Percentiles rank a stretch among this genome's conserved stretches.
phyloP scores from a whole-genome alignment of 1,140 invertebrate species.

The Aphelenchoides besseyi region DNA sequence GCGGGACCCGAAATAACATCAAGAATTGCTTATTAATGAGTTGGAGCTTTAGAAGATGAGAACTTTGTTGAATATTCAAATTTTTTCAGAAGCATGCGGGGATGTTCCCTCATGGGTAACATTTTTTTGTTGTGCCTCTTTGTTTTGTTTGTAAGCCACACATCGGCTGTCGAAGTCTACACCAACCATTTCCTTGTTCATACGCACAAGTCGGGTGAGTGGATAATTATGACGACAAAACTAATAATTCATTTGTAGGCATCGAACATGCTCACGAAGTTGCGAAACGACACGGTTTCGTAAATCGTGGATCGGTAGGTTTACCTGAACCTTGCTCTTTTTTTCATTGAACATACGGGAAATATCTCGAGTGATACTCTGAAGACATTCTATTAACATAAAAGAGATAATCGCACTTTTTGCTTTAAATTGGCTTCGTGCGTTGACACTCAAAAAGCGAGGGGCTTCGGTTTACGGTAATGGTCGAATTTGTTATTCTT shows the following conservation, averaged over 20 bases:
- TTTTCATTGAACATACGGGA: too few relatives aligned
- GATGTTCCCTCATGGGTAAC: slow-evolving; percentile 15
- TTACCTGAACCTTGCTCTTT: too few relatives aligned
- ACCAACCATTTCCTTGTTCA: slow-evolving; percentile 63
- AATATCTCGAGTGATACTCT: too few relatives aligned
- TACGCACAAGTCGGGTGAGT: slow-evolving; percentile 51
- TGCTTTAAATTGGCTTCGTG: background rate
- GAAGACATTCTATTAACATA: too few relatives aligned
- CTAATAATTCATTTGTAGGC: too few relatives aligned
- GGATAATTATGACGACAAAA: too few relatives aligned
- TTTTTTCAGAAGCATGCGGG: slow-evolving; percentile 21
- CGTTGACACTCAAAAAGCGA: too few relatives aligned
- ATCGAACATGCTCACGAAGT: slow-evolving; percentile 57
- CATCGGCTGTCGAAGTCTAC: slow-evolving; percentile 46
- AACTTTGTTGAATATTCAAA: background rate
- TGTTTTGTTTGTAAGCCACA: slow-evolving; percentile 13
- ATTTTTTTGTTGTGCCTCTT: slow-evolving; percentile 9
- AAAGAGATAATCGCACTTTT: background rate
- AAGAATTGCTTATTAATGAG: too few relatives aligned
- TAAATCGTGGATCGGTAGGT: slow-evolving; percentile 60
- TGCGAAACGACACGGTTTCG: slow-evolving; percentile 61
- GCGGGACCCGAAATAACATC: too few relatives aligned
- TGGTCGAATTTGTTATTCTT: too few relatives aligned
- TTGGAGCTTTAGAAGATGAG: too few relatives aligned
- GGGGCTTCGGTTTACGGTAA: too few relatives aligned